phyloP scores from a whole-genome alignment of 1,140 invertebrate species.

The Heterodera carotae region DNA sequence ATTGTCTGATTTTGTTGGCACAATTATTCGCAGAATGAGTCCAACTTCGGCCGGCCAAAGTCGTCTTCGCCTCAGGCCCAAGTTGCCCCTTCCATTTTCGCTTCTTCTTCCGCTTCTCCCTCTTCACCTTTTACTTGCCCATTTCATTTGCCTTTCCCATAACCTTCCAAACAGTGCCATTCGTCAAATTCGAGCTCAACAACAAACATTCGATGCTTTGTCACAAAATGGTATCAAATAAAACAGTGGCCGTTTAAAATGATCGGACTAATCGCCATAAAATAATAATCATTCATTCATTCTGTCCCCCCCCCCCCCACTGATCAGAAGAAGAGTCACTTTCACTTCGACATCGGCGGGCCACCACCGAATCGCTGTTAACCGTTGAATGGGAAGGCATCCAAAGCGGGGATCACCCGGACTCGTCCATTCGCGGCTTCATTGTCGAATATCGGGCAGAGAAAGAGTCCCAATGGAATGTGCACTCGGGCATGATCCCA shows the following conservation, averaged over 20 bases:
- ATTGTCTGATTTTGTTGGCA: too few relatives aligned
- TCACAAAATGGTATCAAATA: neutral
- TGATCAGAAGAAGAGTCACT: constrained; percentile 18
- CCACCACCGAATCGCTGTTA: constrained; percentile 55
- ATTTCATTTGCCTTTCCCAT: neutral
- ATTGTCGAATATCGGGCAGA: constrained; percentile 65
- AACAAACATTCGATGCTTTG: neutral
- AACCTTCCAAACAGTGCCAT: neutral
- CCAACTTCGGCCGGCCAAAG: neutral
- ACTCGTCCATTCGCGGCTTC: constrained; percentile 61
- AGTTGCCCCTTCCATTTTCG: neutral
- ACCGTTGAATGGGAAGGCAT: constrained; percentile 66
- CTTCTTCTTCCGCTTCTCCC: neutral
- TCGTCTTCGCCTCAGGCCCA: neutral
- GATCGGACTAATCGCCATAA: neutral
- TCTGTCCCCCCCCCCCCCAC: neutral
- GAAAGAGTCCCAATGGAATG: constrained; percentile 61
- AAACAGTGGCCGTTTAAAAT: constrained; percentile 3
- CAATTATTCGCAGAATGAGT: constrained; percentile 10
- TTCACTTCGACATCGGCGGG: constrained; percentile 42
- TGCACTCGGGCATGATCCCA: constrained; percentile 61
- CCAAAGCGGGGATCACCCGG: constrained; percentile 65
- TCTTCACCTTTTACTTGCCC: neutral
- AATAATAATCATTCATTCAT: neutral
- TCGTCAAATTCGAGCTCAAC: neutral